Evolutionary conservation across 35 echinoderm and acorn worm species (phyloP).

Genomic region (Apostichopus japonicus): DNA sequence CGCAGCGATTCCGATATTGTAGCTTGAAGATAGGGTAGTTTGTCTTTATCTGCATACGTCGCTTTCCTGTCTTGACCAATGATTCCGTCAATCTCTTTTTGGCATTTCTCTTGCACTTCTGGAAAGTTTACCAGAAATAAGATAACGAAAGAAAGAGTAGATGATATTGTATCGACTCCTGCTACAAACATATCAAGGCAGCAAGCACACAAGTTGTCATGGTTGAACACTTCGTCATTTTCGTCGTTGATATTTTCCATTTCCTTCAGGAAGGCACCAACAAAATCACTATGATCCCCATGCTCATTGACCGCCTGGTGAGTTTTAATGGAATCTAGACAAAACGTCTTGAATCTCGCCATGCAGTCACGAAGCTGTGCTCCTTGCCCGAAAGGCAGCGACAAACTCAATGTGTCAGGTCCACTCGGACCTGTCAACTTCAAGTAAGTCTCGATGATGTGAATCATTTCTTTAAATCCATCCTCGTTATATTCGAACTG

Average conservation of each 20-base stretch:
- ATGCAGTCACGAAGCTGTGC: conserved; percentile 42
- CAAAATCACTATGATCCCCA: conserved; percentile 30
- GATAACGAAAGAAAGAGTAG: background rate
- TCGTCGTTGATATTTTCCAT: background rate
- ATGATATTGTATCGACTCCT: conserved; percentile 38
- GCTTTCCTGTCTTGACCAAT: conserved; percentile 12
- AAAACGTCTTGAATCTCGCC: conserved; percentile 21
- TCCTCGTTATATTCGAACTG: conserved; percentile 35
- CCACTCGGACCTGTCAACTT: conserved; percentile 13
- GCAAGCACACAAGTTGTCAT: conserved; percentile 24
- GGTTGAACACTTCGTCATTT: conserved; percentile 18
- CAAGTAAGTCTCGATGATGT: conserved; percentile 39
- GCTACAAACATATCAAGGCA: conserved; percentile 51
- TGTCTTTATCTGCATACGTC: conserved; percentile 26
- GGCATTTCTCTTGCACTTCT: conserved; percentile 28
- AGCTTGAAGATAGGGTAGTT: conserved; percentile 26
- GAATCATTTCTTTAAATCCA: conserved; percentile 4
- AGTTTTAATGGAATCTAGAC: background rate
- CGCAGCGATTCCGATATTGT: conserved; percentile 33
- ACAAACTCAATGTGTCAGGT: background rate
- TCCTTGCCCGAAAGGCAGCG: conserved; percentile 39
- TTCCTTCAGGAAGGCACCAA: conserved; percentile 36
- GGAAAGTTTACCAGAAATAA: conserved; percentile 35
- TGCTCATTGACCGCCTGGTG: background rate
- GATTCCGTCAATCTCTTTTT: conserved; percentile 30